Conservation (phyloP, 1,140 invertebrate species). For the Plectrocnemia conspersa region DNA sequence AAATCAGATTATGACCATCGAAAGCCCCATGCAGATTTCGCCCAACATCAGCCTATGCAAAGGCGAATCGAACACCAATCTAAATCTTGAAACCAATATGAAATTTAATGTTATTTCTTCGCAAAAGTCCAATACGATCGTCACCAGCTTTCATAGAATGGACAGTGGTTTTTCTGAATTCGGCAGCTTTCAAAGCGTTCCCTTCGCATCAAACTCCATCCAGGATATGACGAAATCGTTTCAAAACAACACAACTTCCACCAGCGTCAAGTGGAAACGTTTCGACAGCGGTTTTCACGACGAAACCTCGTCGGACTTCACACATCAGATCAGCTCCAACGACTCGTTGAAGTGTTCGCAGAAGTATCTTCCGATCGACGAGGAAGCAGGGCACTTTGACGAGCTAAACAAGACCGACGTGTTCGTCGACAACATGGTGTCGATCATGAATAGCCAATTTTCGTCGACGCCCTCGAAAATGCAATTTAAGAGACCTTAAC, state of each 20-base stretch:
- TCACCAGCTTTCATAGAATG: slow-evolving; percentile 47
- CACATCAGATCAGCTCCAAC: slow-evolving; percentile 32
- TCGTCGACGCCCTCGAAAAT: slow-evolving; percentile 50
- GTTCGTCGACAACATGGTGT: slow-evolving; percentile 44
- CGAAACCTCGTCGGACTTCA: slow-evolving; percentile 44
- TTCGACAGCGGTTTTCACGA: slow-evolving; percentile 50
- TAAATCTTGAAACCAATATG: too few species aligned
- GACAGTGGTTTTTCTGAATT: slow-evolving; percentile 48
- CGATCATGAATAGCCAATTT: slow-evolving; percentile 48
- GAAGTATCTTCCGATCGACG: slow-evolving; percentile 27
- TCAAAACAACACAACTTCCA: slow-evolving; percentile 34
- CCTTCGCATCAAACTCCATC: slow-evolving; percentile 31
- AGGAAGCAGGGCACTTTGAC: slow-evolving; percentile 39
- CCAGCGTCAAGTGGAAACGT: slow-evolving; percentile 47
- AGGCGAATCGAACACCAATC: too few species aligned
- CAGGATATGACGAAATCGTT: slow-evolving; percentile 41
- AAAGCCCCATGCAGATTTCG: too few species aligned
- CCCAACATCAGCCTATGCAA: too few species aligned
- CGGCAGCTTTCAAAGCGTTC: slow-evolving; percentile 4
- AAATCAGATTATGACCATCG: too few species aligned
- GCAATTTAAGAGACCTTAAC: neutral
- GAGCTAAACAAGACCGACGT: slow-evolving; percentile 45
- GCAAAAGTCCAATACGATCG: too few species aligned
- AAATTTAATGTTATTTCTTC: too few species aligned
- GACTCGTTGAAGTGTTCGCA: slow-evolving; percentile 17